Base-by-base conservation (phyloP, 1,140 invertebrate genomes). In the Lordiphosa mommai region DNA sequence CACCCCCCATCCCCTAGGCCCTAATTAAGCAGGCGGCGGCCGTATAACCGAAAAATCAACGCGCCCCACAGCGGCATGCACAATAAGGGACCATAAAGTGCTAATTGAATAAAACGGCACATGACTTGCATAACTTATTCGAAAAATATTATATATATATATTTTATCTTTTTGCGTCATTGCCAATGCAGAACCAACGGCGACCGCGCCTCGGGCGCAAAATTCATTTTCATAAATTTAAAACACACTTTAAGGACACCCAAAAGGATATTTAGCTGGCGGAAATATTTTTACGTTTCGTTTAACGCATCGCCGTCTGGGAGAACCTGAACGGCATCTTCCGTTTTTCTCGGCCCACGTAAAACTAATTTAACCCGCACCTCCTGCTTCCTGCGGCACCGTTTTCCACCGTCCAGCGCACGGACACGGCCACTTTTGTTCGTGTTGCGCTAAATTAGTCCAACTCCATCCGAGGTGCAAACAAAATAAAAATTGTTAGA, bases 171-270 rank as follows among this genome's bases (percentile, higher is more conserved):
- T 41, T 17, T 38, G 47, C 37, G 49, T 64, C 68, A 72, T 72
- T 70, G 60, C 60, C 60, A 49, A 64, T 64, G 76, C 29, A 29
- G 53, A 7, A 34, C 36, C 33, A 46, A 32, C 37, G n/a, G 23
- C 23, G 51, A 57, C 61, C 77, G 65, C 77, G 73, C 76, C 77
- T 51, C 30, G 37, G 80, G 76, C 67, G n/a, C 29, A 53, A 68
- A 84, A 84, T 82, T 76, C 57, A 82, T 84, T 82, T 82, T 82
- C 76, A 82, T 82, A 82, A 82, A 82, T 82, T 82, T 84, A 82
- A 84, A 74, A 56, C 77, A 30, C 61, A 50, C 66, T 80, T 80
- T 70, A 82, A 84, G 77, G 72, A 61, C 59, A 46, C 77, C 77
- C 67, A 84, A 84, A 80, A 84, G 76, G 76, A 82, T 82, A 82